phyloP scores from a whole-genome alignment of 2,113 vertebrate species.

The Larimichthys polyactis region DNA sequence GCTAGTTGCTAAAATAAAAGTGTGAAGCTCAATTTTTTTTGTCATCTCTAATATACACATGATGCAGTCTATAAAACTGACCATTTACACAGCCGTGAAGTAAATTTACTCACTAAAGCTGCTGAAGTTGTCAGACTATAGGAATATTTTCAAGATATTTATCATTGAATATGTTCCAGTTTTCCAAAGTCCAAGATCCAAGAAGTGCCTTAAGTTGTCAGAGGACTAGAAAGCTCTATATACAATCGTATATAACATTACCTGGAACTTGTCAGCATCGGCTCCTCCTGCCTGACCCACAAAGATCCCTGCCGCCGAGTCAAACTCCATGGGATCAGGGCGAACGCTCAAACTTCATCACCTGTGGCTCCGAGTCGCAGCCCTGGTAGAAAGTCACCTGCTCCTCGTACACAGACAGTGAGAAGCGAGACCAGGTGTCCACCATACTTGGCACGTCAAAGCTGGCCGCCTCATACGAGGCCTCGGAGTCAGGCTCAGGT shows the following conservation, averaged over 20 bases:
- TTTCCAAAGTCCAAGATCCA: not conserved
- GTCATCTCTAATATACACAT: not conserved
- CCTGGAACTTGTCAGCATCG: conserved; percentile 90
- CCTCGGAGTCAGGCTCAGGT: conserved; percentile 85
- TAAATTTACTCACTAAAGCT: not conserved
- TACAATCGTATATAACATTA: conserved; percentile 52
- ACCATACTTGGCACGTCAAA: conserved; percentile 87
- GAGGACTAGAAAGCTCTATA: no score
- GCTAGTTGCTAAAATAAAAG: not conserved
- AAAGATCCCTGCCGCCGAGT: conserved; percentile 86
- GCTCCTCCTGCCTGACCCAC: conserved; percentile 92
- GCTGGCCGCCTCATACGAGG: conserved; percentile 84
- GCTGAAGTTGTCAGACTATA: no score
- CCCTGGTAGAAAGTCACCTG: conserved; percentile 87
- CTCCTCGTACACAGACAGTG: conserved; percentile 86
- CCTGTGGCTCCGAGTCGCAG: conserved; percentile 84
- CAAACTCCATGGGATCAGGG: conserved; percentile 88
- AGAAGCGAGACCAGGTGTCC: conserved; percentile 87
- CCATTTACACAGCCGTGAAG: not conserved
- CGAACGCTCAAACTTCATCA: conserved; percentile 85
- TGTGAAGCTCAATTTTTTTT: no score
- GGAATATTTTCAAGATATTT: not conserved
- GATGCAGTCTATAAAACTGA: not conserved
- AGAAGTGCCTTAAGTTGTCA: no score
- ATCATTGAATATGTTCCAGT: not conserved